These are phyloP conservation scores for Perca schrenkii DNA, from an alignment of 2,113 vertebrate species.

Conservation along the genomic window DNA sequence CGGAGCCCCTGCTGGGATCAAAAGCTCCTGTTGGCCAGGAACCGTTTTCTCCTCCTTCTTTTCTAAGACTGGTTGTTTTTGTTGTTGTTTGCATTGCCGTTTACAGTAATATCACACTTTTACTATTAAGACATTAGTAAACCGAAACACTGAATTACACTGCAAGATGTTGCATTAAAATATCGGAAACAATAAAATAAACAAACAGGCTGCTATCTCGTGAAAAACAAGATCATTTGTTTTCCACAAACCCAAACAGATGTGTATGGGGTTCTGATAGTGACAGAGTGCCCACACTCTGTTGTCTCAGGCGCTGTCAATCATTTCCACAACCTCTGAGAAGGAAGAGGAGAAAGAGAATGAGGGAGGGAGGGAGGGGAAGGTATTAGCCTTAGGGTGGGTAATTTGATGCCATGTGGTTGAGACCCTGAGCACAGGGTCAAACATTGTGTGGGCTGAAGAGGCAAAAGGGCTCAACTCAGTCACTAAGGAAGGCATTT, in stretches of 20 bases:
- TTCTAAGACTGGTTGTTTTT: slow-evolving; percentile 45
- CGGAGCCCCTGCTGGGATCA: slow-evolving; percentile 74
- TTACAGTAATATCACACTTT: slow-evolving; percentile 37
- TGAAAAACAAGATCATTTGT: slow-evolving; percentile 19
- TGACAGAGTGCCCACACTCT: slow-evolving; percentile 19
- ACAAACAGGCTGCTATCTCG: not conserved
- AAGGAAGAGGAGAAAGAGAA: slow-evolving; percentile 37
- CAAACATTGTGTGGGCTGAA: slow-evolving; percentile 64
- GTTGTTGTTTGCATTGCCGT: slow-evolving; percentile 52
- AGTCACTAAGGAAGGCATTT: slow-evolving; percentile 13
- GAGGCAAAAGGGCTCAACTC: slow-evolving; percentile 42
- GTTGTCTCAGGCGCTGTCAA: slow-evolving; percentile 63
- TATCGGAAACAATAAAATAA: slow-evolving; percentile 42
- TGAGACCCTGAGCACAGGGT: slow-evolving; percentile 66
- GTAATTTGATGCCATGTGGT: slow-evolving; percentile 74
- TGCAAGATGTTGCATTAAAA: slow-evolving; percentile 21
- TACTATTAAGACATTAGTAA: slow-evolving; percentile 14
- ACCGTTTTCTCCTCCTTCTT: slow-evolving; percentile 43
- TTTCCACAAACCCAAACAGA: slow-evolving; percentile 19
- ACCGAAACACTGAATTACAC: not conserved
- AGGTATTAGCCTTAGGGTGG: slow-evolving; percentile 55
- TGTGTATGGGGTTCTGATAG: slow-evolving; percentile 7
- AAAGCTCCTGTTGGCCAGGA: slow-evolving; percentile 59
- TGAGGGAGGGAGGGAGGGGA: slow-evolving; percentile 15
- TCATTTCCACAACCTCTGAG: slow-evolving; percentile 62